Evolutionary conservation across 2,888 invertebrate species (phyloP).

Genomic region (Cataglyphis cursor): DNA sequence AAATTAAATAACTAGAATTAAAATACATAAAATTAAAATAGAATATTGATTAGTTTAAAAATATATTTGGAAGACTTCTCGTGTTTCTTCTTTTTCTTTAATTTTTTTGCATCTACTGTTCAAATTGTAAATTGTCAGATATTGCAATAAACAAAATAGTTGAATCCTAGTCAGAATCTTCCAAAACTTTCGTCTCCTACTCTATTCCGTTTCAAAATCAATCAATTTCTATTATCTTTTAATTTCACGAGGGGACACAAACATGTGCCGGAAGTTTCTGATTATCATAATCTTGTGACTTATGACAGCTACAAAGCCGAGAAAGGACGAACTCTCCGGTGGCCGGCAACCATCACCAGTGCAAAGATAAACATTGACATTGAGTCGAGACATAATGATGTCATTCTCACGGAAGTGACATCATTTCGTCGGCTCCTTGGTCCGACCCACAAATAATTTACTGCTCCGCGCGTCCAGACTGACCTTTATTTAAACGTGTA

Average conservation of each 20-base stretch:
- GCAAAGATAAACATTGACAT: slow-evolving; percentile 67
- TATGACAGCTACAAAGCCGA: slow-evolving; percentile 46
- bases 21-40: neutral
- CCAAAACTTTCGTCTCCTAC: neutral
- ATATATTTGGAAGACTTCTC: neutral
- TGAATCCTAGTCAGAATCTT: neutral
- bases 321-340: slow-evolving; percentile 57
- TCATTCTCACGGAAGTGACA: slow-evolving; percentile 77
- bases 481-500: slow-evolving; percentile 66
- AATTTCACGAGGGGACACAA: neutral
- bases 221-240: neutral
- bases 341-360: slow-evolving; percentile 40
- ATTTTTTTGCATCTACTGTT: neutral
- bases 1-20: neutral
- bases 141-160: neutral
- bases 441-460: slow-evolving; percentile 71
- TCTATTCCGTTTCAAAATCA: neutral
- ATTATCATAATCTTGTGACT: slow-evolving; percentile 44
- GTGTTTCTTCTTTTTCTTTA: neutral
- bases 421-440: slow-evolving; percentile 67
- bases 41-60: neutral
- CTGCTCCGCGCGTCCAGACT: slow-evolving; percentile 53
- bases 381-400: slow-evolving; percentile 69
- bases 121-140: neutral
- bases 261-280: slow-evolving; percentile 37